A percentile compares a stretch with the other conserved stretches of the same genome.
These are phyloP conservation scores for Hydrozoanthus gracilis DNA, from an alignment of 92 coral and sea anemone genomes.

Conservation along the genomic window DNA sequence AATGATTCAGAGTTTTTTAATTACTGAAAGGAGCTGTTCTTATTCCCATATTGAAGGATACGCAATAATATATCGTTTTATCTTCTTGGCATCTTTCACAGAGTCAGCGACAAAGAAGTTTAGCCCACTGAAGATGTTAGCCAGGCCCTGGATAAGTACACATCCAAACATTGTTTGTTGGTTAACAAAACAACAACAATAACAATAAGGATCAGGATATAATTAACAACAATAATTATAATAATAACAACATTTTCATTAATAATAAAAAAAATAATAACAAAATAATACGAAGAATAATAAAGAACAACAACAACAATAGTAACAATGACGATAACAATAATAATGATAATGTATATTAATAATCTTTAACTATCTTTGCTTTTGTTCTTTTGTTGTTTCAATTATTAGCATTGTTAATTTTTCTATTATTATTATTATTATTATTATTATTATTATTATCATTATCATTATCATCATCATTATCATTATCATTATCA, in stretches of 20 bases:
- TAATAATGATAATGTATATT: neutral
- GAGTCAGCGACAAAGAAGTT: slow-evolving; percentile 72
- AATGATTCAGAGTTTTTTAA: neutral
- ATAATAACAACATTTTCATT: neutral
- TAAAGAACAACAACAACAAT: neutral
- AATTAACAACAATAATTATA: neutral
- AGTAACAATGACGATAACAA: neutral
- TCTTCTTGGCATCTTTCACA: slow-evolving; percentile 72
- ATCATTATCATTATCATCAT: too few relatives aligned
- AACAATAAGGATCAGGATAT: neutral
- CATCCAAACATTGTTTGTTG: neutral
- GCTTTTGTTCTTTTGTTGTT: too few relatives aligned
- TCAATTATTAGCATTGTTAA: too few relatives aligned
- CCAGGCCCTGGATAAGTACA: neutral
- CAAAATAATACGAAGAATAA: neutral
- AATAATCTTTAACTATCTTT: too few relatives aligned
- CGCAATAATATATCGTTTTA: slow-evolving; percentile 92
- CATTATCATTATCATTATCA: too few relatives aligned
- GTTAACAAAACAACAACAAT: neutral
- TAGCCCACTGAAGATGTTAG: slow-evolving; percentile 77
- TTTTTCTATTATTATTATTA: too few relatives aligned
- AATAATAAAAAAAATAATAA: neutral
- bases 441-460: too few relatives aligned
- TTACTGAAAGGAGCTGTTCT: neutral
- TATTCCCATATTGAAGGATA: slow-evolving; percentile 68